Base-by-base conservation (phyloP, 1,140 invertebrate genomes). In the Brachionus asplanchnoidis region DNA sequence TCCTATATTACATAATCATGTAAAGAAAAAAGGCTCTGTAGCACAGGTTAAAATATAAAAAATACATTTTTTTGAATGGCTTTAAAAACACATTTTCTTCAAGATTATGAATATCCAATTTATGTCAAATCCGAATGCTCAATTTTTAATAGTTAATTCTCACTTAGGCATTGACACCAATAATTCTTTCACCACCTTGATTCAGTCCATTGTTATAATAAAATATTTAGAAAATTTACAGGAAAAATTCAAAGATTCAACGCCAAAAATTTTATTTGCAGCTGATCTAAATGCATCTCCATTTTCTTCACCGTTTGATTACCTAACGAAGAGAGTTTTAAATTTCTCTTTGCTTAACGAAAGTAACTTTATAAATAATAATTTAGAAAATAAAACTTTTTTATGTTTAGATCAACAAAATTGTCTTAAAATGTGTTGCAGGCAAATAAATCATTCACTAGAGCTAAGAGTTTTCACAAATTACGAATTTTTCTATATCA, bases 221-320 rank as follows among this genome's bases (percentile, higher is more conserved):
- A 65, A 80, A 80, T 65, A 56, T 65, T 6, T 80, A 8, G 50
- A 80, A 65, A 53, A 56, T 40, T 26, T 80, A 53, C 2, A 17
- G 4, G 20, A 44, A 42, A 65, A 28, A 28, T 7, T 26, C 3
- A 8, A 65, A 9, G 20, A 50, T 46, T n/a, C 28, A 26, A 42
- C 65, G 36, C 9, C 20, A 28, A 44, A n/a, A 4, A 42, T 83
- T 40, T 14, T 83, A 17, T 66, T 65, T 40, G 56, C 14, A 17
- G 80, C 56, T 40, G 80, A 83, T 66, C 40, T 83, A n/a, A 83
- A 83, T 65, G 40, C 80, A 28, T n/a, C 23, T 66, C 28, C 11
- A 42, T 66, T 12, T 14, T 83, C 80, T 17, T 40, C 9, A 11
- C 26, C 56, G 4, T 70, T 44, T 70, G 23, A 83, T 8, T 66